Base-by-base conservation (phyloP, 2,113 vertebrate genomes). In the Mungos mungo region DNA sequence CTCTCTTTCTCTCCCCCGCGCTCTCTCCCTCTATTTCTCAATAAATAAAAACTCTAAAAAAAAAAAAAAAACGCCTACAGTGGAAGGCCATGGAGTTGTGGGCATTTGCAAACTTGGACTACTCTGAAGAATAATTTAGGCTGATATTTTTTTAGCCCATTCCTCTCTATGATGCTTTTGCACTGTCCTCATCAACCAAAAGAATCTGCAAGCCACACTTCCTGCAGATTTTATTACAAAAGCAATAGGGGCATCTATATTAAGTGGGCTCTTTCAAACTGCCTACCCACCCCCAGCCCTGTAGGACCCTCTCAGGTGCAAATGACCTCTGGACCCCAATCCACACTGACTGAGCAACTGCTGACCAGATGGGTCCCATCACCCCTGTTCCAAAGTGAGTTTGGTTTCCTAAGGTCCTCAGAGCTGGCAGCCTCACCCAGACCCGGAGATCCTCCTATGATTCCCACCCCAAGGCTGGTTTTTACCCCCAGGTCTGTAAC, bases 311-410 rank as follows among this genome's bases (percentile, higher is more conserved):
- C 29, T 79, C 47, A 7, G 14, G 38, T 25, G 3, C 45, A n/a
- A 72, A 45, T 23, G 57, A 79, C 23, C n/a, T 19, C 29, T 72
- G 33, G 66, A 85, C 41, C 21, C 31, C 50, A 15, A 13, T 23
- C 25, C 38, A 41, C 52, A 45, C 29, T 31, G 47, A 35, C 33
- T 35, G 27, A 83, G 60, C 83, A 69, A 69, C 65, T 60, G 63
- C 52, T 15, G n/a, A 45, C 25, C 0, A 0, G 16, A 52, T 1
- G 63, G 13, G 60, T 35, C n/a, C 13, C 3, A 9, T 41, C 19
- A 25, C 2, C 16, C 9, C 31, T 8, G 16, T 27, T n/a, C 71
- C 52, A 31, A 60, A 14, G 23, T n/a, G 21, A 50, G 7, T 57
- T 47, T 65, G 71, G 16, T 88, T 92, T 84, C 88, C 69, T 52